Conservation (phyloP, 2,797 vertebrate genomes). For the Lacerta viridis region DNA sequence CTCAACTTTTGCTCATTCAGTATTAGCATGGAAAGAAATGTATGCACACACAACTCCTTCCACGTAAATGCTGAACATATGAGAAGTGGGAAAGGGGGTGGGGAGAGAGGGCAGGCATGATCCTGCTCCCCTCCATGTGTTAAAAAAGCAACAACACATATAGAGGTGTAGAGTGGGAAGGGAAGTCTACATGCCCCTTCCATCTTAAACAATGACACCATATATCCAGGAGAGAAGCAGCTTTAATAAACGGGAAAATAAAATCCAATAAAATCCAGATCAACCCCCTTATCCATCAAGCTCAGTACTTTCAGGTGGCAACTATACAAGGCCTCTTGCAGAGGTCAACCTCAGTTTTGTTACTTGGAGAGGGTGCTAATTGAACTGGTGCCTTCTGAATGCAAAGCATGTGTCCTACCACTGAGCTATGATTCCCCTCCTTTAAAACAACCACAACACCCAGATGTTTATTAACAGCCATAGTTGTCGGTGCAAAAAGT, state of each 20-base stretch:
- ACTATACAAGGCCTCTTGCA: not conserved
- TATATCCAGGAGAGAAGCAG: not conserved
- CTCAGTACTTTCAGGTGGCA: not conserved
- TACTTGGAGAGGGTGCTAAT: not conserved
- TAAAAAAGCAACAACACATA: not conserved
- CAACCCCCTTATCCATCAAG: too few species aligned
- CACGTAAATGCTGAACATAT: not conserved
- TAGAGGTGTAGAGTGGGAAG: not conserved
- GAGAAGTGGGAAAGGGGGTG: too few species aligned
- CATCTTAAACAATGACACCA: too few species aligned
- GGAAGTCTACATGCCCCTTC: not conserved
- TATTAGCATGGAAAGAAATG: not conserved
- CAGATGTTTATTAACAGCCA: slow-evolving; percentile 5
- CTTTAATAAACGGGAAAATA: not conserved
- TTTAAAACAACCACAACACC: not conserved
- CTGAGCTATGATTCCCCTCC: not conserved
- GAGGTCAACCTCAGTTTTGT: not conserved
- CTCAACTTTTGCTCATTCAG: not conserved
- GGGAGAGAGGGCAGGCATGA: too few species aligned
- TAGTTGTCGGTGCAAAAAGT: slow-evolving; percentile 51
- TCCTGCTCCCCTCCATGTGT: not conserved
- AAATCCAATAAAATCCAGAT: not conserved
- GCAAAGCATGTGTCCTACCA: not conserved
- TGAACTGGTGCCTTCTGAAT: not conserved
- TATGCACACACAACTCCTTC: not conserved